Percentiles rank a stretch among this genome's conserved stretches.
Evolutionary conservation across 2,888 invertebrate genomes (phyloP).

Genomic region (Cephus pulcher): DNA sequence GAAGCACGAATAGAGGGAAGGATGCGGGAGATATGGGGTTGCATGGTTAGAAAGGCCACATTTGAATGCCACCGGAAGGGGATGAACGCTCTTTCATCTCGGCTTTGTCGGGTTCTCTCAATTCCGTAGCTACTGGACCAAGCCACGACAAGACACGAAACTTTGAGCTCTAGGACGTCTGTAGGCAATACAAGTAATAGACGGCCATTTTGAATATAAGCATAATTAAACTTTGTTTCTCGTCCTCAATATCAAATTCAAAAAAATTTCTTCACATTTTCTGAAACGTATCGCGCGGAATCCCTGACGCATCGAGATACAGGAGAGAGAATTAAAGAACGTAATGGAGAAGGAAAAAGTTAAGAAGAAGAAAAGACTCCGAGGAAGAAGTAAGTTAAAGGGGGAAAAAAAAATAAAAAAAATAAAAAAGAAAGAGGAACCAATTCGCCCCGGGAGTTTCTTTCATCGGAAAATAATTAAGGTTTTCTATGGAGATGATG

Average conservation of each 20-base stretch:
- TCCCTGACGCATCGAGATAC: background rate
- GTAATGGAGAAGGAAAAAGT: background rate
- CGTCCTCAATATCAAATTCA: background rate
- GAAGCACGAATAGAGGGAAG: constrained; percentile 36
- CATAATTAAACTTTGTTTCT: background rate
- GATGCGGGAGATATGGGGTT: constrained; percentile 54
- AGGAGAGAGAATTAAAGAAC: background rate
- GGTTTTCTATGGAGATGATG: constrained; percentile 66
- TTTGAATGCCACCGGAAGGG: constrained; percentile 59
- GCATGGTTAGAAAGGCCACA: constrained; percentile 56
- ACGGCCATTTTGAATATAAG: background rate
- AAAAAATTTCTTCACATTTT: background rate
- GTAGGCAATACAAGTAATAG: background rate
- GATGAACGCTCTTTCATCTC: constrained; percentile 54
- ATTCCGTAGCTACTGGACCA: background rate
- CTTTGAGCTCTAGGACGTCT: background rate
- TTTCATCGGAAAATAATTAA: constrained; percentile 67
- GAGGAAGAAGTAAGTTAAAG: background rate
- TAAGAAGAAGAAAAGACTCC: background rate
- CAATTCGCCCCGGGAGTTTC: constrained; percentile 47
- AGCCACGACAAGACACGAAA: background rate
- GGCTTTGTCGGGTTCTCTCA: constrained; percentile 12
- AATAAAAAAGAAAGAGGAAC: constrained; percentile 35
- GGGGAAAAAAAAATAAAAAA: background rate
- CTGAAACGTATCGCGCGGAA: background rate